Base-by-base conservation (phyloP, 2,113 vertebrate species). In the Calidris pygmaea region DNA sequence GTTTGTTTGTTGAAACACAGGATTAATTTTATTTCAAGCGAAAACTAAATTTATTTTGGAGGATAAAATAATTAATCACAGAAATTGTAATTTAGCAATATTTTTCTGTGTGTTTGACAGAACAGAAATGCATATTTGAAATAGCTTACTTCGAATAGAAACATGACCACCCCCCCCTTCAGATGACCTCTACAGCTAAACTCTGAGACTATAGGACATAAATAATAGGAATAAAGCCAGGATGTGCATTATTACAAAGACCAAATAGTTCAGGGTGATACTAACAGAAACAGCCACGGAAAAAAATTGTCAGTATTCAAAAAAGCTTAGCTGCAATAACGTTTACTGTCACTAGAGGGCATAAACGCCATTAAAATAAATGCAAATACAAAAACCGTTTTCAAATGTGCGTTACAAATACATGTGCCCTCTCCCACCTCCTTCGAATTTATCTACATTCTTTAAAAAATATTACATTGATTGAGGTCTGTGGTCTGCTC, bases 341-440 rank as follows among this genome's bases (percentile, higher is more conserved):
- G 6, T 12, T 52, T 93, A 59, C 60, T 21, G 21, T 80, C 98
- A 97, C 96, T 96, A 98, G 97, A 92, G 98, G 98, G 98, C 97
- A 97, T 85, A 97, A 97, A 98, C 58, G 92, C 87, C 95, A 95
- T 93, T 94, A 68, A 87, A 97, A 77, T 63, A 90, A 92, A 90
- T 70, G 50, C 82, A 90, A 85, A 81, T 72, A 1, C 21, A 70
- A 67, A 67, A 84, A 41, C 11, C 27, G 13, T 72, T 93, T 94
- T 66, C 4, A 82, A 76, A 92, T 70, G 24, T 14, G 0, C 62
- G 58, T 65, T 93, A 82, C 71, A 87, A 73, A 66, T 29, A 26
- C 48, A 12, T 12, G 45, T 86, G 80, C 71, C 59, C 81, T 85
- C 65, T 92, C 68, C 90, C 68, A 86, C 74, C 82, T 52, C 71